Conservation (phyloP, 2,113 vertebrate genomes). For the Antechinus stuartii region DNA sequence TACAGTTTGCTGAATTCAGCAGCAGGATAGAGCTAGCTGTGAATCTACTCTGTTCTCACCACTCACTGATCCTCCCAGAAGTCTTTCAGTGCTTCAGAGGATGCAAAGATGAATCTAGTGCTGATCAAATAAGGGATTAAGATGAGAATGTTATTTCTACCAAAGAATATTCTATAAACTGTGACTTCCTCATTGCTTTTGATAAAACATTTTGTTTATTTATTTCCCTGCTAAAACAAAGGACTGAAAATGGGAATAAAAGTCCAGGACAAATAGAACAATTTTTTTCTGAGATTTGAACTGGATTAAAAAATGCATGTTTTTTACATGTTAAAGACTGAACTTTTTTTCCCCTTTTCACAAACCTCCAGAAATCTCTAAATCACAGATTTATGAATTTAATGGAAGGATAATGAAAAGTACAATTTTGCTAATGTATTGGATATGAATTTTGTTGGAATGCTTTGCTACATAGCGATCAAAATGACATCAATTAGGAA, state of each 20-base stretch:
- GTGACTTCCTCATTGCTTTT: conserved; percentile 68
- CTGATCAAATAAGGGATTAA: conserved; percentile 75
- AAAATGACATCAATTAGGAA: not conserved
- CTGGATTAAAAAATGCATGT: not conserved
- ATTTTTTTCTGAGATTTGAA: conserved; percentile 42
- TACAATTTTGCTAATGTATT: not conserved
- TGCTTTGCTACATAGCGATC: not conserved
- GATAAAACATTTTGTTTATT: conserved; percentile 57
- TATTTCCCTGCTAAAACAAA: conserved; percentile 40
- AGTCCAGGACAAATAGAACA: conserved; percentile 38
- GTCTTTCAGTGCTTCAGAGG: conserved; percentile 40
- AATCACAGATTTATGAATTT: not conserved
- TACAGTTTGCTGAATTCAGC: conserved; percentile 47
- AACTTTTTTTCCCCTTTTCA: not conserved
- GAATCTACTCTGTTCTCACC: conserved; percentile 63
- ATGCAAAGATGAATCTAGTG: conserved; percentile 43
- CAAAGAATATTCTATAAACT: conserved; percentile 70
- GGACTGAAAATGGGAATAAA: conserved; percentile 14
- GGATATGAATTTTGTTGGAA: not conserved
- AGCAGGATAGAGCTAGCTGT: conserved; percentile 23
- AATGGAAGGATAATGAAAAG: conserved; percentile 10
- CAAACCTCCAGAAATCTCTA: not conserved
- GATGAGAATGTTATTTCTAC: conserved; percentile 60
- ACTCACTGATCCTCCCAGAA: conserved; percentile 41
- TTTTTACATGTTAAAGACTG: not conserved